Evolutionary conservation across 2,888 invertebrate genomes (phyloP).

Genomic region (Frankliniella intonsa): DNA sequence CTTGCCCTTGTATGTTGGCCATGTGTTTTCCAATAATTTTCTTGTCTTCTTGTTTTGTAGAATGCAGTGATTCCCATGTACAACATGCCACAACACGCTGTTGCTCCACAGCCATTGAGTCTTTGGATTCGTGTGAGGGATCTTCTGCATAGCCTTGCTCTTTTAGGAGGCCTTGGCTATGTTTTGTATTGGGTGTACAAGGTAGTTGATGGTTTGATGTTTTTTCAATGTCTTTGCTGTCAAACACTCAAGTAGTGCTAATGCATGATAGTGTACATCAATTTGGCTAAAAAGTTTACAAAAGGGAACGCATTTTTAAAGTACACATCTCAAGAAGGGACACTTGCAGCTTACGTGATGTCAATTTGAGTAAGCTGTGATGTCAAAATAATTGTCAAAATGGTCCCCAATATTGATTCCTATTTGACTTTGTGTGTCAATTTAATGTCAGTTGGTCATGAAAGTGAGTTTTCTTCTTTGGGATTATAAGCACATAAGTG

Average conservation of each 20-base stretch:
- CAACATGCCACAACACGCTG: background rate
- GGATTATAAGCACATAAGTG: too few species aligned
- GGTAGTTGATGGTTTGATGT: background rate
- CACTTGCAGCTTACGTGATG: too few species aligned
- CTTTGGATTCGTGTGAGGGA: background rate
- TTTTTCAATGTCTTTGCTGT: background rate
- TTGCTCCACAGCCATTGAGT: background rate
- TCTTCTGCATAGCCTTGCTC: background rate
- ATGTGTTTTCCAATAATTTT: background rate
- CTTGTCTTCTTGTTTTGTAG: background rate
- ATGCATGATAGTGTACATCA: background rate
- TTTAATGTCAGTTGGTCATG: too few species aligned
- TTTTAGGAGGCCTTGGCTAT: slow-evolving; percentile 2
- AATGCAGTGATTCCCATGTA: background rate
- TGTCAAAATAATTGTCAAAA: too few species aligned
- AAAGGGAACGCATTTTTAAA: too few species aligned
- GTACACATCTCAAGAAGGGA: too few species aligned
- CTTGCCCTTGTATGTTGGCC: background rate
- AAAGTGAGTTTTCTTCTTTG: too few species aligned
- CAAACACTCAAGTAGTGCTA: too few species aligned
- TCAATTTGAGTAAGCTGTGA: too few species aligned
- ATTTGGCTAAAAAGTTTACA: too few species aligned
- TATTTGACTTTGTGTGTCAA: background rate
- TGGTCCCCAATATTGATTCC: background rate
- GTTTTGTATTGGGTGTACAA: background rate